These are phyloP conservation scores for Oncorhynchus keta DNA, from an alignment of 2,113 vertebrate genomes.

Conservation along the genomic window DNA sequence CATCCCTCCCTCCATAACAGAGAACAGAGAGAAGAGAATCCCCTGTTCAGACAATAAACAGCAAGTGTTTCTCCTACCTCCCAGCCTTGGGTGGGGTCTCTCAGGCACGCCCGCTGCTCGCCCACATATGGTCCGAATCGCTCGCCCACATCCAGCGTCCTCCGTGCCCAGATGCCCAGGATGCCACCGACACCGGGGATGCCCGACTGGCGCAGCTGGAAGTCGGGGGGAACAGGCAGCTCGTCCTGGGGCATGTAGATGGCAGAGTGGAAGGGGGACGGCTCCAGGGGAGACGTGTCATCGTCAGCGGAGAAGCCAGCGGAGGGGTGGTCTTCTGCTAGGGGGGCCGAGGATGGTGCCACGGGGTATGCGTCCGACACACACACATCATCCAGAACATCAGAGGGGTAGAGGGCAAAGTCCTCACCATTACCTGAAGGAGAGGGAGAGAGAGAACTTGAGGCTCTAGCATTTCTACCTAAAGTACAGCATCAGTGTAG, in stretches of 20 bases:
- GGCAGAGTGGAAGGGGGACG: conserved; percentile 81
- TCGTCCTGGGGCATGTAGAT: conserved; percentile 72
- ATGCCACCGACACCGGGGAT: conserved; percentile 75
- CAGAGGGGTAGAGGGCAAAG: conserved; percentile 78
- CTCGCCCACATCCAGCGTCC: conserved; percentile 86
- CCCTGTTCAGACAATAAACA: background rate
- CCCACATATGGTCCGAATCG: conserved; percentile 90
- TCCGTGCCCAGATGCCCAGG: conserved; percentile 91
- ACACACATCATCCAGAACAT: conserved; percentile 78
- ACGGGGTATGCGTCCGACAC: conserved; percentile 77
- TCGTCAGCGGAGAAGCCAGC: conserved; percentile 83
- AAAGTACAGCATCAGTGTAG: too few species aligned
- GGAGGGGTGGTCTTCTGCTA: conserved; percentile 80
- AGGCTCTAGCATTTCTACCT: background rate
- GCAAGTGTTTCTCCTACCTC: conserved; percentile 81
- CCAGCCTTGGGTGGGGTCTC: conserved; percentile 83
- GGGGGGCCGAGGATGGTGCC: conserved; percentile 53
- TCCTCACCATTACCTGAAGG: conserved; percentile 82
- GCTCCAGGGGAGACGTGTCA: conserved; percentile 78
- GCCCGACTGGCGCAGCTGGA: conserved; percentile 89
- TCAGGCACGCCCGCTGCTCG: conserved; percentile 77
- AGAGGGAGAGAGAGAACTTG: conserved; percentile 5
- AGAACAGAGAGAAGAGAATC: background rate
- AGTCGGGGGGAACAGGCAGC: conserved; percentile 84
- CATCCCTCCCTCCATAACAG: background rate